Evolutionary conservation across 1,140 invertebrate species (phyloP).

Genomic region (Armadillidium nasatum): DNA sequence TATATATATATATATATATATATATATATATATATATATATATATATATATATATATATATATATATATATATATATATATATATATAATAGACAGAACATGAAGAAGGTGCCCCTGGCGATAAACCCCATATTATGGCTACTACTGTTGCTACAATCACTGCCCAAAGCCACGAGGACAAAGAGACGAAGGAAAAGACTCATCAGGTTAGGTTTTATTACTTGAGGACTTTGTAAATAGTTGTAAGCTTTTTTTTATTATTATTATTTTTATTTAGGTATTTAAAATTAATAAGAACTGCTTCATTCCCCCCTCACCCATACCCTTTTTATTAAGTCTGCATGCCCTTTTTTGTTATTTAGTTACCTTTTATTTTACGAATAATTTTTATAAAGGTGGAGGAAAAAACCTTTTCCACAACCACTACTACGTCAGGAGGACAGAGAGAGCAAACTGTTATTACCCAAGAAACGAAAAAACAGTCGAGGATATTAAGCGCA

Average conservation of each 20-base stretch:
- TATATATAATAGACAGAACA: not conserved
- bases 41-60: no score
- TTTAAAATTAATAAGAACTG: no score
- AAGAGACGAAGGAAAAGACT: slow-evolving; percentile 77
- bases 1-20: no score
- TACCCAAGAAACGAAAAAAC: slow-evolving; percentile 83
- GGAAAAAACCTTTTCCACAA: slow-evolving; percentile 86
- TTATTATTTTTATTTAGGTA: no score
- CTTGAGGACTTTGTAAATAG: no score
- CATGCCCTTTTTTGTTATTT: no score
- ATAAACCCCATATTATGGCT: slow-evolving; percentile 78
- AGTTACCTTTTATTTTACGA: no score
- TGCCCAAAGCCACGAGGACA: slow-evolving; percentile 80
- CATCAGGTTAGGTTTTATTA: slow-evolving; percentile 54
- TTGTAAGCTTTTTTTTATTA: no score
- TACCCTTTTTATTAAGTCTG: no score
- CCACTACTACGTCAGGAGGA: slow-evolving; percentile 70
- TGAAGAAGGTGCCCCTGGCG: slow-evolving; percentile 26
- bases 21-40: no score
- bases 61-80: no score
- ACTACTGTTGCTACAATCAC: slow-evolving; percentile 82
- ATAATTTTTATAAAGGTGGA: slow-evolving; percentile 59
- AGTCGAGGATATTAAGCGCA: slow-evolving; percentile 57
- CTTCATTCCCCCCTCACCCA: no score
- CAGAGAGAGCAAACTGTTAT: slow-evolving; percentile 80